Conservation (phyloP, 2,888 invertebrate genomes). For the Agrochola lychnidis region DNA sequence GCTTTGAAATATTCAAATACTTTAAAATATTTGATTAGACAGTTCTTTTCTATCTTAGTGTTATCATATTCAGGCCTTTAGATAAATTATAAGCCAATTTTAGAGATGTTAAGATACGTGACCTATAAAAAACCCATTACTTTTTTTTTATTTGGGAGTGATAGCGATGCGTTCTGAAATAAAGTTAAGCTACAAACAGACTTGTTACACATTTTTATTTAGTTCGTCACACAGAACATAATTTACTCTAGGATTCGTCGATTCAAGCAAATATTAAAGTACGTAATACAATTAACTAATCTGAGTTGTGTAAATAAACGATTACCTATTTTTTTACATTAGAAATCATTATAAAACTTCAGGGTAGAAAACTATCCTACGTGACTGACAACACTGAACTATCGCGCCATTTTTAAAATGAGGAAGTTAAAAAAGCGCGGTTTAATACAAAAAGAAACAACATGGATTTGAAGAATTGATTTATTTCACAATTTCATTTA, state of each 20-base stretch:
- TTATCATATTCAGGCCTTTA: background rate
- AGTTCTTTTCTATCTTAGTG: background rate
- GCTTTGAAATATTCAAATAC: background rate
- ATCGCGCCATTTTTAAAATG: background rate
- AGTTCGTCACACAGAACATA: too few species aligned
- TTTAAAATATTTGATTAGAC: background rate
- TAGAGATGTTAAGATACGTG: background rate
- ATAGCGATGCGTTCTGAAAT: conserved; percentile 52
- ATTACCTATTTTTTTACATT: background rate
- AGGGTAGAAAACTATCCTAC: conserved; percentile 8
- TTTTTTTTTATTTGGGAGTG: conserved; percentile 15
- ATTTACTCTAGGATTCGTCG: too few species aligned
- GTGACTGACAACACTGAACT: conserved; percentile 11
- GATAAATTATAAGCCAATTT: background rate
- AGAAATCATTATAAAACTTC: background rate
- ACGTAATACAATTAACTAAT: background rate
- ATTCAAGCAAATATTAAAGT: background rate
- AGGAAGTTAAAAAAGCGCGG: background rate
- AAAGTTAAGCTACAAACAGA: conserved; percentile 12
- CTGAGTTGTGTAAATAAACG: background rate
- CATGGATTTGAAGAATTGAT: conserved; percentile 30
- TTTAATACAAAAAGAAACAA: conserved; percentile 1
- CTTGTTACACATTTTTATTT: accelerated
- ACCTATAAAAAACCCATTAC: conserved; percentile 34
- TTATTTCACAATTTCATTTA: conserved; percentile 58